Evolutionary conservation across 2,113 vertebrate genomes (phyloP).

Genomic region (Phalacrocorax aristotelis): DNA sequence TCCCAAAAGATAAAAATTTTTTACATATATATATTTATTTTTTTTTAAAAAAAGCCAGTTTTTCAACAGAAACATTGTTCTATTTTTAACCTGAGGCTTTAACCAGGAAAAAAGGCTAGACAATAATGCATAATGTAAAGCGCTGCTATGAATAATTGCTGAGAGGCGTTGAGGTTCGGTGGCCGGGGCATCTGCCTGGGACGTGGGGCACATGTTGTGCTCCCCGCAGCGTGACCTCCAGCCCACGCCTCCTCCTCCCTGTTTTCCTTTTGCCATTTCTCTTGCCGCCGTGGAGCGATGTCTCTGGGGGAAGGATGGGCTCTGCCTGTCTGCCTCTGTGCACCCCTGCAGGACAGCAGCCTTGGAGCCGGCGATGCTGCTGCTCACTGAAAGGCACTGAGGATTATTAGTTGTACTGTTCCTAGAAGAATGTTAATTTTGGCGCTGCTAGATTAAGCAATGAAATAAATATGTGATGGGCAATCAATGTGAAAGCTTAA

Average conservation of each 20-base stretch:
- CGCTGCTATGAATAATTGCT: not conserved
- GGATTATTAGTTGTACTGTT: not conserved
- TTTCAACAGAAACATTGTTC: not conserved
- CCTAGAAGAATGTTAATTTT: not conserved
- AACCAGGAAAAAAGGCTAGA: not conserved
- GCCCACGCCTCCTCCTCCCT: not conserved
- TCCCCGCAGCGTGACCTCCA: not conserved
- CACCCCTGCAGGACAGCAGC: not conserved
- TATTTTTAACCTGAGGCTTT: not conserved
- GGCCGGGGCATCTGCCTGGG: not conserved
- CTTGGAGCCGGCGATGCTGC: not conserved
- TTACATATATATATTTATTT: too few relatives aligned
- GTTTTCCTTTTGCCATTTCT: not conserved
- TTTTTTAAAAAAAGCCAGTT: not conserved
- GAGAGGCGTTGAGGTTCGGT: not conserved
- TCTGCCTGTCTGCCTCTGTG: not conserved
- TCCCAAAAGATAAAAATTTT: not conserved
- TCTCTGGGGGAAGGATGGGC: not conserved
- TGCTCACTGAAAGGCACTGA: not conserved
- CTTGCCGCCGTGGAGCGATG: not conserved
- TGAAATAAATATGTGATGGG: not conserved
- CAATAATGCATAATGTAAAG: not conserved
- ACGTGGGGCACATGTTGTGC: fast-evolving
- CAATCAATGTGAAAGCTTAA: not conserved
- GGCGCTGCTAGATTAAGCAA: not conserved